Conservation (phyloP, 2,888 invertebrate genomes). For the Oscheius sp. region DNA sequence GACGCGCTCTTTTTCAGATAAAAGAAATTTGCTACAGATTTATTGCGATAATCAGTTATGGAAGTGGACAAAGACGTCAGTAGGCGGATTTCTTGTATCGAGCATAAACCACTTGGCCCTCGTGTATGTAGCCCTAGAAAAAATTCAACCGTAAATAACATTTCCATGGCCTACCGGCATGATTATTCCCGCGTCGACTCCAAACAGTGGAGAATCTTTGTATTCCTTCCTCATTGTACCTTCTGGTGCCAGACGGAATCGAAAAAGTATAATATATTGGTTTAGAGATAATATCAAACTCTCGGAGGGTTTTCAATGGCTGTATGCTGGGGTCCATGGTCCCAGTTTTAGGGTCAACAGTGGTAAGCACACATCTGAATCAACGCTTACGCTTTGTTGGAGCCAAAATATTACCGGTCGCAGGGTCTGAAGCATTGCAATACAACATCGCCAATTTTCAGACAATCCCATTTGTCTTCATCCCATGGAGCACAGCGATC, state of each 20-base stretch:
- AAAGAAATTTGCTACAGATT: conserved; percentile 13
- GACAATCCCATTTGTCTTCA: conserved; percentile 55
- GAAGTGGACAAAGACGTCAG: conserved; percentile 18
- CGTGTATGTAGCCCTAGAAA: conserved; percentile 47
- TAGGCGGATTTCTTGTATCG: conserved; percentile 47
- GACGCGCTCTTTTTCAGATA: not conserved
- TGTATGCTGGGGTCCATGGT: conserved; percentile 43
- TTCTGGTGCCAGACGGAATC: conserved; percentile 53
- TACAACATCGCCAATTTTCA: conserved; percentile 49
- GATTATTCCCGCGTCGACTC: conserved; percentile 51
- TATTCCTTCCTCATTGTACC: conserved; percentile 47
- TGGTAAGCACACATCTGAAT: conserved; percentile 51
- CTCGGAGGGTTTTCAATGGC: conserved; percentile 48
- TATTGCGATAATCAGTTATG: conserved; percentile 1
- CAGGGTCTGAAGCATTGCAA: conserved; percentile 55
- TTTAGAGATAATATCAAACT: not conserved
- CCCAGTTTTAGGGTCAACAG: conserved; percentile 48
- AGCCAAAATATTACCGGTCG: conserved; percentile 34
- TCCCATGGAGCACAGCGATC: conserved; percentile 51
- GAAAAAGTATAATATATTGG: not conserved
- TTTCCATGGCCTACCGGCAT: conserved; percentile 13
- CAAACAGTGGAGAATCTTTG: conserved; percentile 51
- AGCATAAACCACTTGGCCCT: conserved; percentile 52
- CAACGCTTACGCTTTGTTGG: not conserved
- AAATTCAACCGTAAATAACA: not conserved